Evolutionary conservation across 1,140 invertebrate genomes (phyloP).

Genomic region (Scaptomyza graminum): DNA sequence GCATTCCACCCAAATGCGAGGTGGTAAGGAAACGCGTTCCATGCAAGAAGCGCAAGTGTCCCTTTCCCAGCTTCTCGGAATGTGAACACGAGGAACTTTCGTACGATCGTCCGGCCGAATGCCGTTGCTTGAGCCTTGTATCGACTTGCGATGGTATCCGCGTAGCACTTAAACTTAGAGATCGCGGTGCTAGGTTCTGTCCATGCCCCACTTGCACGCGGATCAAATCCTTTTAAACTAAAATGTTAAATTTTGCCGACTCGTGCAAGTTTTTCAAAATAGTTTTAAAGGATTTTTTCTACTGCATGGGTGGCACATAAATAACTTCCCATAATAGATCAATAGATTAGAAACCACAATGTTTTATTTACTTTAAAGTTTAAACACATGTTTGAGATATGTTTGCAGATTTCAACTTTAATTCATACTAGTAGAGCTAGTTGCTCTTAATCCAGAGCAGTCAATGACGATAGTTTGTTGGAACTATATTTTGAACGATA

Average conservation of each 20-base stretch:
- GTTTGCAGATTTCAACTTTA: background rate
- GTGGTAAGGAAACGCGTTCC: fast-evolving
- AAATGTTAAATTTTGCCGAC: background rate
- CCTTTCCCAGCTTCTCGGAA: constrained; percentile 67
- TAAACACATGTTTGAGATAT: too few species aligned
- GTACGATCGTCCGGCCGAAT: constrained; percentile 3
- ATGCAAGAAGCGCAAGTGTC: constrained; percentile 52
- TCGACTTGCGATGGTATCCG: background rate
- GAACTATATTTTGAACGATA: background rate
- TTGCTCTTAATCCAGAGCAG: background rate
- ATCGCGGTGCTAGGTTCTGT: background rate
- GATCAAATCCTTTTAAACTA: constrained; percentile 3
- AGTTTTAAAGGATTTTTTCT: constrained; percentile 8
- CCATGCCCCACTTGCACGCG: constrained; percentile 5
- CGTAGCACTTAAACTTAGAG: background rate
- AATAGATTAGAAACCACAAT: background rate
- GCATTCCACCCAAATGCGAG: constrained; percentile 38
- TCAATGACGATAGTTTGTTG: background rate
- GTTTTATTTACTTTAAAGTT: too few species aligned
- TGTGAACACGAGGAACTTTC: constrained; percentile 26
- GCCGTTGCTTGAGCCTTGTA: background rate
- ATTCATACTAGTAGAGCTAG: background rate
- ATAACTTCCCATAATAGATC: background rate
- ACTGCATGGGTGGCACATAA: background rate
- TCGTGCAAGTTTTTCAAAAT: background rate